Evolutionary conservation across 1,140 invertebrate species (phyloP), one percentile per base, ranked within the genome.

Genomic region (Ridgeia piscesae): DNA sequence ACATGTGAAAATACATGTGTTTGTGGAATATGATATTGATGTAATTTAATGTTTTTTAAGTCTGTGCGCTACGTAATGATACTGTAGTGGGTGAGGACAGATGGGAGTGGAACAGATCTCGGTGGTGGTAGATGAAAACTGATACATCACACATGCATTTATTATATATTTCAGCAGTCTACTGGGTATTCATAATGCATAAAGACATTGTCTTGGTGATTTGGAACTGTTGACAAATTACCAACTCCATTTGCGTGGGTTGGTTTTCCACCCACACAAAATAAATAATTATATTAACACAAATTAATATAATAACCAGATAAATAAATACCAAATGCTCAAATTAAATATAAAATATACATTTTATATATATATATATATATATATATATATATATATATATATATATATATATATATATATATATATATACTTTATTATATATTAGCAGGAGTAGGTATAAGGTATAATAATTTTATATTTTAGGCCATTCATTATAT

Each of bases 341-440:
- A 50, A 50, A 50, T 50, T 6, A 58, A 91, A 35, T 89, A 88
- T n/a, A n/a, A n/a, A n/a, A n/a, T n/a, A n/a, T n/a, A n/a, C n/a
- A n/a, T n/a, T n/a, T n/a, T n/a, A n/a, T 88, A 91, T 42, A 91
- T 34, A 11, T 42, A 0, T 92, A 48, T 33, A 34, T 91, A 92
- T 92, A 89, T 93, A 88, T 92, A 89, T 35, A 50, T 50, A 31
- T 6, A 42, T 42, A 33, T 91, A 48, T 92, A 34, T 92, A 33
- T 92, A 50, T 93, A 50, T 4, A 35, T 33, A 42, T 48, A 48
- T 31, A 89, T 89, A 0, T 58, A 89, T 34, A 91, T 31, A 88
- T 93, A 92, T 92, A 92, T 92, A 92, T 92, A 92, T 92, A 90
- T n/a, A n/a, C n/a, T n/a, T n/a, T n/a, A n/a, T n/a, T n/a, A n/a